Evolutionary conservation across 1,140 invertebrate genomes (phyloP), one percentile per base, ranked within the genome.

Genomic region (Homalodisca vitripennis): DNA sequence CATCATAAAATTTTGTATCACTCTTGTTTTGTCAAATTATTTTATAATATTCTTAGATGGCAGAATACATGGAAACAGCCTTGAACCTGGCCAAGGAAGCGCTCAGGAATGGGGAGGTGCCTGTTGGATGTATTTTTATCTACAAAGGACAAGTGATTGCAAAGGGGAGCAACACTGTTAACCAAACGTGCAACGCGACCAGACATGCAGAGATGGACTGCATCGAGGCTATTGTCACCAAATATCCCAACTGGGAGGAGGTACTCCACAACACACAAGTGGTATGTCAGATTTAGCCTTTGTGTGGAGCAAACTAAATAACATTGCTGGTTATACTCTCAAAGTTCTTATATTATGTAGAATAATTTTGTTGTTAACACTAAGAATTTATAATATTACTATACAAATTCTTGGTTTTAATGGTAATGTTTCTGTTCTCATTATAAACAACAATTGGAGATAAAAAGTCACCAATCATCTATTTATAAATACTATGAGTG

Each of bases 171-270:
- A 97, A 96, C 80, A 86, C 86, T 68, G 92, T 95, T 1, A 98
- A 97, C 79, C 87, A 92, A 78, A 95, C 94, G 0, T 88, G 87
- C 75, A 98, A 99, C 82, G 95, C 93, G 12, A 98, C 96, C 41
- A 81, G 94, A 70, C 97, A 99, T 83, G 97, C 97, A 3, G 97
- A 99, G 84, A 89, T 99, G 66, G 92, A 97, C 74, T 98, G 95
- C 75, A 91, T 99, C 65, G 95, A 98, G 77, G 79, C 89, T 77
- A 86, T 95, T 1, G 75, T 88, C 75, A 82, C 83, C 67, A 74
- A 77, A 62, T 86, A 87, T 60, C 75, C 89, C 60, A 75, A 86
- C 70, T 81, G 81, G 72, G 76, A 80, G 46, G 77, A 85, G 57
- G 84, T 94, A 48, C 93, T 97, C 80, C 77, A 77, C 70, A 78